phyloP scores from a whole-genome alignment of 2,888 invertebrate genomes.

The Oscheius onirici region DNA sequence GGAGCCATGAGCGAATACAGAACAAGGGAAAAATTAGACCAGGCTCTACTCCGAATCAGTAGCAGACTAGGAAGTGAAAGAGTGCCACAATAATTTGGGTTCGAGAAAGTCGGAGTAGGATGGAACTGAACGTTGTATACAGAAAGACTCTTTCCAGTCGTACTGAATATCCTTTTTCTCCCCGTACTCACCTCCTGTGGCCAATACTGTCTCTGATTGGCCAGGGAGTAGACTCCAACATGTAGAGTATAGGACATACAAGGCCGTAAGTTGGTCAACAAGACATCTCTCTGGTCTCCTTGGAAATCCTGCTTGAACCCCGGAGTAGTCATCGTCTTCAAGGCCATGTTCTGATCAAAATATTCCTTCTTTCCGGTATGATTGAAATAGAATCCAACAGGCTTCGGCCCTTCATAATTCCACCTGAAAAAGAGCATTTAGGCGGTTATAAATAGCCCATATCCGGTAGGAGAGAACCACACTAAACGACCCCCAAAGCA shows the following conservation, averaged over 20 bases:
- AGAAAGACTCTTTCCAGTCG: not conserved
- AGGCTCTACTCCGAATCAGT: too few species aligned
- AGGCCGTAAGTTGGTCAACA: constrained; percentile 62
- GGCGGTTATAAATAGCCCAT: not conserved
- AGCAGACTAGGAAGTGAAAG: too few species aligned
- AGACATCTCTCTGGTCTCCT: constrained; percentile 35
- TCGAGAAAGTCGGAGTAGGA: too few species aligned
- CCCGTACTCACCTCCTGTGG: constrained; percentile 55
- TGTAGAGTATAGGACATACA: constrained; percentile 68
- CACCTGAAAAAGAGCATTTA: constrained; percentile 49
- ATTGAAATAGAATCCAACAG: constrained; percentile 66
- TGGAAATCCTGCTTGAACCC: constrained; percentile 59
- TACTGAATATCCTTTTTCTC: too few species aligned
- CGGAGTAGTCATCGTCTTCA: constrained; percentile 64
- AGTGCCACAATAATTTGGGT: too few species aligned
- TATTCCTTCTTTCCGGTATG: constrained; percentile 69
- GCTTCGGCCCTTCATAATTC: constrained; percentile 64
- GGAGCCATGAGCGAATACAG: too few species aligned
- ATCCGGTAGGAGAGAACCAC: not conserved
- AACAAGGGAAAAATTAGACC: too few species aligned
- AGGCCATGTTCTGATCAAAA: constrained; percentile 60
- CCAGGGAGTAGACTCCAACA: constrained; percentile 62
- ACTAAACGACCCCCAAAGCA: too few species aligned
- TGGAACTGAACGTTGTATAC: too few species aligned
- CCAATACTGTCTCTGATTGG: constrained; percentile 62